phyloP scores from a whole-genome alignment of 2,113 vertebrate genomes.

The Hypanus sabinus region DNA sequence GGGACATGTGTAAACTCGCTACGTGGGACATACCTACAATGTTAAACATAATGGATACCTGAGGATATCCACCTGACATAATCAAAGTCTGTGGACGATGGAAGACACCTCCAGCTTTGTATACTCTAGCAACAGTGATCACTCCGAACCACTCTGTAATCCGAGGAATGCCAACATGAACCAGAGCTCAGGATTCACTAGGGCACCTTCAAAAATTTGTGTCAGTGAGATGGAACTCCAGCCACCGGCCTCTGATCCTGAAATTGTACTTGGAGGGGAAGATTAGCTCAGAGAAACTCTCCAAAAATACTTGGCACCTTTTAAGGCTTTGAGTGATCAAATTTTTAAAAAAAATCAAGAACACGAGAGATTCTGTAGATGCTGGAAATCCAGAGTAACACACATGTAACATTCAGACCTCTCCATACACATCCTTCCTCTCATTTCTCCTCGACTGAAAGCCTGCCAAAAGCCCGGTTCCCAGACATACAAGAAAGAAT shows the following conservation, averaged over 20 bases:
- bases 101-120: not conserved
- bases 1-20: not conserved
- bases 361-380: no score
- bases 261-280: not conserved
- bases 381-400: no score
- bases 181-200: not conserved
- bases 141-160: not conserved
- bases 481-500: no score
- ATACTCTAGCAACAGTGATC: not conserved
- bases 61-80: not conserved
- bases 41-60: not conserved
- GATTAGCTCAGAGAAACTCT: not conserved
- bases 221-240: not conserved
- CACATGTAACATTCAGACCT: no score
- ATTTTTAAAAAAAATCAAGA: no score
- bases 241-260: not conserved
- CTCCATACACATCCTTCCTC: no score
- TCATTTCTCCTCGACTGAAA: no score
- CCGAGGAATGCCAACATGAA: not conserved
- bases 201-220: not conserved
- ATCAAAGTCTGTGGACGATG: not conserved
- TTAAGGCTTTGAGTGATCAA: no score
- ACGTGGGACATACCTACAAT: not conserved
- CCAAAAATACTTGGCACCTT: not conserved
- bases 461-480: no score